Evolutionary conservation across 2,888 invertebrate species (phyloP).

Genomic region (Abrostola triplasia): DNA sequence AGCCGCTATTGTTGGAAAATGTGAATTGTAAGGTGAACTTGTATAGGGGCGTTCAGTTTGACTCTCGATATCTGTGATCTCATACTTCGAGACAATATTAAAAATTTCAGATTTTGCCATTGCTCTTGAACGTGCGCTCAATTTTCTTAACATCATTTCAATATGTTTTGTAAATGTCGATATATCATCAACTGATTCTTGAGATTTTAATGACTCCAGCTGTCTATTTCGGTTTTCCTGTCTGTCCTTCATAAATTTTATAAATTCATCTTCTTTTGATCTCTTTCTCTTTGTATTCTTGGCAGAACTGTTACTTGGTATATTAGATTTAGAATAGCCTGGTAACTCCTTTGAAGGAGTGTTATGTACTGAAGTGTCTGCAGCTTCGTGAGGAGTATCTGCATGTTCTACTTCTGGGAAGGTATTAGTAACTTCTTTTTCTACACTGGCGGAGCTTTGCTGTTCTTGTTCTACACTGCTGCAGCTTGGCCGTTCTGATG

Average conservation of each 20-base stretch:
- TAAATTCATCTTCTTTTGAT: conserved; percentile 10
- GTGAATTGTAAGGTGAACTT: too few species aligned
- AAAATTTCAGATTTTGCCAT: too few species aligned
- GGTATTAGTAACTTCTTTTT: conserved; percentile 31
- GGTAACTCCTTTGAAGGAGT: background rate
- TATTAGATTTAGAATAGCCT: background rate
- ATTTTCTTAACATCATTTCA: conserved; percentile 31
- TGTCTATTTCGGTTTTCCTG: conserved; percentile 12
- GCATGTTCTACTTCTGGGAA: conserved; percentile 24
- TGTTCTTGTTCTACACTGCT: conserved; percentile 8
- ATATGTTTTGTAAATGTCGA: conserved; percentile 33
- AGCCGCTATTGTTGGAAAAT: background rate
- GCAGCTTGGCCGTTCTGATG: conserved; percentile 28
- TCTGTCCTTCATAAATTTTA: conserved; percentile 14
- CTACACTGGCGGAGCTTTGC: conserved; percentile 22
- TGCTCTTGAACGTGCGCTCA: conserved; percentile 27
- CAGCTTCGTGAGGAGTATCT: conserved; percentile 24
- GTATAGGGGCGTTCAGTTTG: too few species aligned
- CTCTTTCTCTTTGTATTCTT: conserved; percentile 8
- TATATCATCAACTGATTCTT: conserved; percentile 26
- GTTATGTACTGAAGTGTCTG: conserved; percentile 14
- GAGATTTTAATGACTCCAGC: conserved; percentile 21
- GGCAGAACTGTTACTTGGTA: conserved; percentile 1
- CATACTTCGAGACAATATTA: too few species aligned
- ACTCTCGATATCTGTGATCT: too few species aligned